Percentiles rank a stretch among this genome's conserved stretches.
Conservation (phyloP, 2,888 invertebrate genomes). For the Esperia sulphurella region DNA sequence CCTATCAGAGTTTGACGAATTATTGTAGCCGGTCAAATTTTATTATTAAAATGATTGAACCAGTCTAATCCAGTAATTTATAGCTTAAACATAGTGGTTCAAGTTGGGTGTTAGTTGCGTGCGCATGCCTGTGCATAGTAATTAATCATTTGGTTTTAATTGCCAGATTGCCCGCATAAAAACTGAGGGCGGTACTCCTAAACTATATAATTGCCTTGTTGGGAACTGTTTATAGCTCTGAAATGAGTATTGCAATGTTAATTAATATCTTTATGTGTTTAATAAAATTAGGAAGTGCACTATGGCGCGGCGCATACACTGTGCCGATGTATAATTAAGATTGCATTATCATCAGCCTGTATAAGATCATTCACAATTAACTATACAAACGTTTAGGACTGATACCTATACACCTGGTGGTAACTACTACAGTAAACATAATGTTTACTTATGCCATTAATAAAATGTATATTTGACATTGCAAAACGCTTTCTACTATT, state of each 20-base stretch:
- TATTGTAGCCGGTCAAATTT: neutral
- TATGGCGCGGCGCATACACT: too few relatives aligned
- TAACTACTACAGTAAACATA: too few relatives aligned
- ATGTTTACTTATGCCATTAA: too few relatives aligned
- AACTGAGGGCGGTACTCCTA: constrained; percentile 16
- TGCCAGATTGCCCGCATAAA: constrained; percentile 39
- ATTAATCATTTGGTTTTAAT: constrained; percentile 48
- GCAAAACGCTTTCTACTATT: too few relatives aligned
- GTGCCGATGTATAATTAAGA: too few relatives aligned
- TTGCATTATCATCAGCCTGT: too few relatives aligned
- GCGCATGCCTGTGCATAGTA: constrained; percentile 28
- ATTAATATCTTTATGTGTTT: neutral
- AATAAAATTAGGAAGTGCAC: too few relatives aligned
- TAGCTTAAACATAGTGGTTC: neutral
- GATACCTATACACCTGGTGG: too few relatives aligned
- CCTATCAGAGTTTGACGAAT: too few relatives aligned
- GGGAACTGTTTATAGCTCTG: constrained; percentile 8
- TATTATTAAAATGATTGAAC: neutral
- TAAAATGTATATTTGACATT: too few relatives aligned
- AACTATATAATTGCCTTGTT: constrained; percentile 5
- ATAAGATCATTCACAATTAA: too few relatives aligned
- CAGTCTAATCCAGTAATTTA: constrained; percentile 1
- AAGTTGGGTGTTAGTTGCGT: neutral
- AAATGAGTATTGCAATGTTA: neutral
- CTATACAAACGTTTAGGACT: too few relatives aligned